phyloP scores from a whole-genome alignment of 1,140 invertebrate genomes.

The Drosophila sproati region DNA sequence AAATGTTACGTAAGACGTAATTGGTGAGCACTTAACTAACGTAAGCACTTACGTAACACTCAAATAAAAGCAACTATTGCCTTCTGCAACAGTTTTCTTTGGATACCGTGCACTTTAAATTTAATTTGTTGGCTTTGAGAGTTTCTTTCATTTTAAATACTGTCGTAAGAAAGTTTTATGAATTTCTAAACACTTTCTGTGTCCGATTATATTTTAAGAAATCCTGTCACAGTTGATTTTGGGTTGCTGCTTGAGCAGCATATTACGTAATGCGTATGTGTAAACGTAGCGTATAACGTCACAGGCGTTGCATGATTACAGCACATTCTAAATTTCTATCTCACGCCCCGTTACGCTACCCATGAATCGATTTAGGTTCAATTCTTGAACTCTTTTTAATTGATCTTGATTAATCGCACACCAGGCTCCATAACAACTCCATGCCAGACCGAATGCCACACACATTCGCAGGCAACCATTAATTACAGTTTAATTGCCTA shows the following conservation, averaged over 20 bases:
- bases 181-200: too few relatives aligned
- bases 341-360: conserved; percentile 39
- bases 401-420: conserved; percentile 81
- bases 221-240: too few relatives aligned
- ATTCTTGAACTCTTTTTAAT: conserved; percentile 81
- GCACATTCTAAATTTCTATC: conserved; percentile 59
- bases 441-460: conserved; percentile 31
- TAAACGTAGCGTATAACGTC: conserved; percentile 30
- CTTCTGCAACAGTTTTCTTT: too few relatives aligned
- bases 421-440: conserved; percentile 54
- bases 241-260: neutral
- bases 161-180: too few relatives aligned
- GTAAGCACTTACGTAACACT: neutral
- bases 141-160: too few relatives aligned
- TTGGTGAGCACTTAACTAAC: neutral
- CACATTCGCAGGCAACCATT: conserved; percentile 60
- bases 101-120: too few relatives aligned
- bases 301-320: conserved; percentile 49
- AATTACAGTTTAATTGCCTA: conserved; percentile 78
- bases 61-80: too few relatives aligned
- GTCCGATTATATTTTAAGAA: too few relatives aligned
- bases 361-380: conserved; percentile 70
- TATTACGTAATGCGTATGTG: conserved; percentile 9
- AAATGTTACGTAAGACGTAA: neutral
- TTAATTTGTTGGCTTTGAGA: too few relatives aligned